Evolutionary conservation across 2,888 invertebrate species (phyloP).

Genomic region (Macropis europaea): DNA sequence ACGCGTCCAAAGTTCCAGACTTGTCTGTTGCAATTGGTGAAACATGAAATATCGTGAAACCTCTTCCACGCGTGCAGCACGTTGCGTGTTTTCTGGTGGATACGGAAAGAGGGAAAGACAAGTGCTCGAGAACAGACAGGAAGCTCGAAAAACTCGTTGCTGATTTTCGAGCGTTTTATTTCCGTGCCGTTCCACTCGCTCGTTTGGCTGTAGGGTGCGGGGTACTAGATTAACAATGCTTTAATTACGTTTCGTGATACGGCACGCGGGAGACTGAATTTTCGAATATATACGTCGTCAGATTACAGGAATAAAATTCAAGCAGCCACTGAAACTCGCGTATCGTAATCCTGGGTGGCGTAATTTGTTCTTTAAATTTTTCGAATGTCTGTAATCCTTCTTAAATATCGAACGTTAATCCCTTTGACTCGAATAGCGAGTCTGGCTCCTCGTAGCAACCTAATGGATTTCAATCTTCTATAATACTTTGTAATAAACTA

Average conservation of each 20-base stretch:
- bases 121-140: slow-evolving; percentile 36
- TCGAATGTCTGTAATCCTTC: too few relatives aligned
- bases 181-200: slow-evolving; percentile 31
- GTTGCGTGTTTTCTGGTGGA: slow-evolving; percentile 40
- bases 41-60: too few relatives aligned
- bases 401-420: too few relatives aligned
- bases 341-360: slow-evolving; percentile 47
- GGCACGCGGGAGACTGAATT: slow-evolving; percentile 61
- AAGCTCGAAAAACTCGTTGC: slow-evolving; percentile 50
- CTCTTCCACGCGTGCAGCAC: slow-evolving; percentile 2
- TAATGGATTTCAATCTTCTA: too few relatives aligned
- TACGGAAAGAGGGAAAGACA: slow-evolving; percentile 6
- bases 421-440: too few relatives aligned
- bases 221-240: slow-evolving; percentile 74
- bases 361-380: slow-evolving; percentile 38
- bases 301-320: slow-evolving; percentile 75
- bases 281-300: slow-evolving; percentile 71
- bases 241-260: slow-evolving; percentile 69
- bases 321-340: slow-evolving; percentile 63
- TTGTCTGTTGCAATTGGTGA: too few relatives aligned
- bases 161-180: slow-evolving; percentile 65
- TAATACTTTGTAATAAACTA: too few relatives aligned
- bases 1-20: too few relatives aligned
- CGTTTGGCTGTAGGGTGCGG: slow-evolving; percentile 48
- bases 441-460: too few relatives aligned